Conservation (phyloP, 2,113 vertebrate genomes). For the Erythrocercus mccallii region DNA sequence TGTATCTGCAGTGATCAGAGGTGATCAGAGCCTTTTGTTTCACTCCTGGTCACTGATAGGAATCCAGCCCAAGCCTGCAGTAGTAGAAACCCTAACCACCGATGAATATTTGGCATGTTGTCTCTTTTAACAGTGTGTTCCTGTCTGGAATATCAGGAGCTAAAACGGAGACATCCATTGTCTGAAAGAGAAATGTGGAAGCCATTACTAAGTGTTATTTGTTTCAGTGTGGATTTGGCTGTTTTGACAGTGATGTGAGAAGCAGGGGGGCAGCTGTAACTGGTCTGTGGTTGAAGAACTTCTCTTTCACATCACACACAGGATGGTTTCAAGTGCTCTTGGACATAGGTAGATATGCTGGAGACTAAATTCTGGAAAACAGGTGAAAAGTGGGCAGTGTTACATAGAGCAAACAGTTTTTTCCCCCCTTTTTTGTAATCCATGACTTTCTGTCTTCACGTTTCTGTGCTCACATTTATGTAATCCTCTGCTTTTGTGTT, state of each 20-base stretch:
- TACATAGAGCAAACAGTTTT: neutral
- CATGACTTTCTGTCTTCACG: neutral
- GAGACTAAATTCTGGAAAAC: neutral
- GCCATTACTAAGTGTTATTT: neutral
- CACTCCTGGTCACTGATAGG: neutral
- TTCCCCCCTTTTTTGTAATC: neutral
- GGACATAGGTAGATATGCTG: neutral
- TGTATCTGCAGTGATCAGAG: neutral
- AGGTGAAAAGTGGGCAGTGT: neutral
- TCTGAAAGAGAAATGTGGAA: conserved; percentile 6
- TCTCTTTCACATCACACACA: neutral
- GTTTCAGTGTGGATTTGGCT: neutral
- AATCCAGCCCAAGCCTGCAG: neutral
- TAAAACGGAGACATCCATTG: neutral
- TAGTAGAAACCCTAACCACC: neutral
- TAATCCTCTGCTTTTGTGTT: neutral
- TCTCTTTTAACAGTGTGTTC: neutral
- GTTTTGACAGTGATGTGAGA: neutral
- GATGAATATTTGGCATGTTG: neutral
- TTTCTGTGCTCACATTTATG: neutral
- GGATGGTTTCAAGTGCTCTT: neutral
- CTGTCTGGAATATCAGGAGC: neutral
- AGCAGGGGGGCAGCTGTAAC: neutral
- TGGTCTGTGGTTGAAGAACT: neutral
- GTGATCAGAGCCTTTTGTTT: neutral